Base-by-base conservation (phyloP, 2,888 invertebrate species). In the Leptinotarsa juncta region DNA sequence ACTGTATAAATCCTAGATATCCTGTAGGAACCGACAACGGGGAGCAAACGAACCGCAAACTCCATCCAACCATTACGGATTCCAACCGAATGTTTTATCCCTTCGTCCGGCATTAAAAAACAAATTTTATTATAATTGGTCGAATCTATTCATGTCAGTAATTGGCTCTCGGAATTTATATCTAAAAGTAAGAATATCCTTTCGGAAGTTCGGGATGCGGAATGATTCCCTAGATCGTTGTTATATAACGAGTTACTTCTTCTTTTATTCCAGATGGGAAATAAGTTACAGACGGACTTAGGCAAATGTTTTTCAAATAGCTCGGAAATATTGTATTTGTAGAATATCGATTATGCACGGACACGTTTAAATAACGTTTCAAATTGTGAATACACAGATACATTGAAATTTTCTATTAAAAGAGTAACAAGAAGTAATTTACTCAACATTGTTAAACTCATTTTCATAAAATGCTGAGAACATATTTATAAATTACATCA, bases 1-100 rank as follows among this genome's bases (percentile, higher is more conserved):
- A 76, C 76, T 79, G 77, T 76, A 79, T 79, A 79, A 79, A 79
- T 79, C 77, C 76, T 76, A 71, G 71, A 76, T 75, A 76, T 78
- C 78, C 79, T 78, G 70, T 57, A 76, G 77, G 76, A 75, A 68
- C 70, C 55, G 67, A 53, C 73, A 53, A 57, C 53, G 32, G 70
- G 70, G 71, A 74, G 77, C 55, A 78, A 79, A 74, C 79, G 76
- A 79, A 76, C 78, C 78, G 76, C 75, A 77, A 77, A 79, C 73
- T 77, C 76, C 79, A 79, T 71, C 76, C 75, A 74, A 77, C 71
- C 79, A 73, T 77, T 77, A 69, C 77, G 72, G 74, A 75, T 79
- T 77, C 75, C 76, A 77, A 73, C 72, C 69, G 77, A 73, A 77
- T 76, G 79, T 79, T 77, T 79, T 73, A 77, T 77, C 48, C 72